Percentiles rank a stretch among this genome's conserved stretches.
Evolutionary conservation across 2,888 invertebrate species (phyloP).

Genomic region (Mycalesis mineus): DNA sequence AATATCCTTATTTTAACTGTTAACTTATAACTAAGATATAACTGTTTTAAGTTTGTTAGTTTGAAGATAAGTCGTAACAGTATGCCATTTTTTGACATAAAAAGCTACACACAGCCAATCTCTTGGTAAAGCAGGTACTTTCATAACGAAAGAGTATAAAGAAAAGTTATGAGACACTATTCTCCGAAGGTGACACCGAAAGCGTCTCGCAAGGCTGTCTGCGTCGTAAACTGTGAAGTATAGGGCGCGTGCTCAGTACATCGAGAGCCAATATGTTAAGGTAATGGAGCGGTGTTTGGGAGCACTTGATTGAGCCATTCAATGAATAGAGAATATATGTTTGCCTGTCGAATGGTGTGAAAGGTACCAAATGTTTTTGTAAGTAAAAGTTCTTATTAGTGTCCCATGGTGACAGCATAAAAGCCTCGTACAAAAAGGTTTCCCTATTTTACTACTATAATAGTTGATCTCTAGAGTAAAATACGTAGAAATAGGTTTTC

Average conservation of each 20-base stretch:
- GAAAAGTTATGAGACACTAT: conserved; percentile 4
- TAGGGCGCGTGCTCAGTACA: conserved; percentile 14
- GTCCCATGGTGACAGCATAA: background rate
- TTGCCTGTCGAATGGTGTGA: background rate
- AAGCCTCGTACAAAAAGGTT: too few relatives aligned
- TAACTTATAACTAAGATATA: too few relatives aligned
- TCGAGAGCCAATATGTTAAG: conserved; percentile 22
- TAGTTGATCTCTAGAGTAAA: too few relatives aligned
- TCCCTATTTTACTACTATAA: too few relatives aligned
- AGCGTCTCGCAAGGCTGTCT: conserved; percentile 11
- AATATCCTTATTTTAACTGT: too few relatives aligned
- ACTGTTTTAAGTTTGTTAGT: too few relatives aligned
- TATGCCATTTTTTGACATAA: background rate
- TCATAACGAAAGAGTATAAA: background rate
- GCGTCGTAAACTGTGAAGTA: conserved; percentile 14
- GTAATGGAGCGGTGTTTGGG: conserved; percentile 19
- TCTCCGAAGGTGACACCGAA: conserved; percentile 3
- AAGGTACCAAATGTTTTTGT: background rate
- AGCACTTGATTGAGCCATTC: conserved; percentile 18
- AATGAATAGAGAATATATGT: background rate
- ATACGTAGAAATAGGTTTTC: too few relatives aligned
- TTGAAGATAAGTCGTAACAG: too few relatives aligned
- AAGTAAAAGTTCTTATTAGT: background rate
- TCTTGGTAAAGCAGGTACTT: background rate
- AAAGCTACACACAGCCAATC: background rate